Evolutionary conservation across 2,113 vertebrate genomes (phyloP).

Genomic region (Sphaerodactylus townsendi): DNA sequence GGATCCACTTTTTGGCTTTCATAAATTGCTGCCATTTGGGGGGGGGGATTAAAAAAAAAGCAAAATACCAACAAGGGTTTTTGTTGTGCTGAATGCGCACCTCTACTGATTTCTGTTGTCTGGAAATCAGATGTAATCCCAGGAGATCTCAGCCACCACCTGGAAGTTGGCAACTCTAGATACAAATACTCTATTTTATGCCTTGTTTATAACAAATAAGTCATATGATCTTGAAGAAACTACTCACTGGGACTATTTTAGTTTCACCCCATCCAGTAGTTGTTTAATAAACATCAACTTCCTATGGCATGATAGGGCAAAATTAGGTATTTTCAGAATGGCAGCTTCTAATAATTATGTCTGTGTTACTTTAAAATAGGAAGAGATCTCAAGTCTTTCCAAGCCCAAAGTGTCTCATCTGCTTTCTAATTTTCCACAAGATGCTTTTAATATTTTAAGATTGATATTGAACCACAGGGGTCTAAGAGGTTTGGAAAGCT

Average conservation of each 20-base stretch:
- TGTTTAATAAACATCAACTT: slow-evolving; percentile 25
- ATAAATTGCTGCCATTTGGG: no score
- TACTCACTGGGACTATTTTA: not conserved
- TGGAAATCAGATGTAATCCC: no score
- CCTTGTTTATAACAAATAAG: not conserved
- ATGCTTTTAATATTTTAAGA: slow-evolving; percentile 80
- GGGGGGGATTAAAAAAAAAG: no score
- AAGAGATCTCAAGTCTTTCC: slow-evolving; percentile 59
- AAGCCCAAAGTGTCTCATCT: slow-evolving; percentile 75
- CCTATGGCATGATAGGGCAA: slow-evolving; percentile 57
- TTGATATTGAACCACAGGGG: slow-evolving; percentile 77
- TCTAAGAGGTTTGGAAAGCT: slow-evolving; percentile 74
- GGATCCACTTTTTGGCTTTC: no score
- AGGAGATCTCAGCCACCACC: no score
- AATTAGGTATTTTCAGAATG: slow-evolving; percentile 59
- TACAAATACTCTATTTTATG: not conserved
- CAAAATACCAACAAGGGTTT: no score
- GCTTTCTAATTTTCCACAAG: slow-evolving; percentile 79
- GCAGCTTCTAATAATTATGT: slow-evolving; percentile 63
- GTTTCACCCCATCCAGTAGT: not conserved
- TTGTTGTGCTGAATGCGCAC: no score
- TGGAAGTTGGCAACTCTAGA: not conserved
- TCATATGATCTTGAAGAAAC: not conserved
- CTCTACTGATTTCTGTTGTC: no score
- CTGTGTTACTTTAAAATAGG: slow-evolving; percentile 70